These are phyloP conservation scores for Orchesella flavescens DNA, from an alignment of 2,888 invertebrate species.

Conservation along the genomic window DNA sequence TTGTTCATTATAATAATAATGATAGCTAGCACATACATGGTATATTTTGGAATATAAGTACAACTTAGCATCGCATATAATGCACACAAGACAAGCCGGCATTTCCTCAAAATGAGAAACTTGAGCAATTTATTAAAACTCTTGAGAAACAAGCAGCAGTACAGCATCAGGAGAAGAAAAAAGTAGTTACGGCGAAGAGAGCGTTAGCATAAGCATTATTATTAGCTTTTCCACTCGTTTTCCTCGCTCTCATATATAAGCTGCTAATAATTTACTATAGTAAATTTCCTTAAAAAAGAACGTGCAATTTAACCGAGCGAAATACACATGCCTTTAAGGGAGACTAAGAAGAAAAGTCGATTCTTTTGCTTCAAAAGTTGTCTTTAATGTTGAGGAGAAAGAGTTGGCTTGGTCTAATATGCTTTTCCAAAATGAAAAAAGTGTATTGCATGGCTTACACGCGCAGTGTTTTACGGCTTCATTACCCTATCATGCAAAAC, in stretches of 20 bases:
- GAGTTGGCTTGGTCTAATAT: too few species aligned
- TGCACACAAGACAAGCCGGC: neutral
- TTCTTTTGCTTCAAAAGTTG: too few species aligned
- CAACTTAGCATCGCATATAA: neutral
- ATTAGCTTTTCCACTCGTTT: slow-evolving; percentile 10
- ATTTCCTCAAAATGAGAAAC: slow-evolving; percentile 36
- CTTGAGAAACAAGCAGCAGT: slow-evolving; percentile 13
- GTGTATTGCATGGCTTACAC: too few species aligned
- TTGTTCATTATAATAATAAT: too few species aligned
- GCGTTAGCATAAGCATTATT: neutral
- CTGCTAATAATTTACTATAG: slow-evolving; percentile 33
- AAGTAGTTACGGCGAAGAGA: slow-evolving; percentile 12
- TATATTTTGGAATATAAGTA: neutral
- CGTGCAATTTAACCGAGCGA: slow-evolving; percentile 38
- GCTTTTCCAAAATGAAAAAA: slow-evolving; percentile 12
- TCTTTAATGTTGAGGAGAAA: neutral
- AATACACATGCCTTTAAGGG: neutral
- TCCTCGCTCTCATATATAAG: slow-evolving; percentile 3
- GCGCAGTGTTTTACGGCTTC: too few species aligned
- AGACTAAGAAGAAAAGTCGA: too few species aligned
- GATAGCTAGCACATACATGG: too few species aligned
- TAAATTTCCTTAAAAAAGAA: slow-evolving; percentile 38
- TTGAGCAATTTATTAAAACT: slow-evolving; percentile 53
- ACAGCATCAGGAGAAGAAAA: slow-evolving; percentile 6
- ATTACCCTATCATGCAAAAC: too few species aligned